Percentiles rank a stretch among this genome's conserved stretches.
phyloP scores from a whole-genome alignment of 2,797 vertebrate genomes.

The Ctenochaetus hawaiiensis region DNA sequence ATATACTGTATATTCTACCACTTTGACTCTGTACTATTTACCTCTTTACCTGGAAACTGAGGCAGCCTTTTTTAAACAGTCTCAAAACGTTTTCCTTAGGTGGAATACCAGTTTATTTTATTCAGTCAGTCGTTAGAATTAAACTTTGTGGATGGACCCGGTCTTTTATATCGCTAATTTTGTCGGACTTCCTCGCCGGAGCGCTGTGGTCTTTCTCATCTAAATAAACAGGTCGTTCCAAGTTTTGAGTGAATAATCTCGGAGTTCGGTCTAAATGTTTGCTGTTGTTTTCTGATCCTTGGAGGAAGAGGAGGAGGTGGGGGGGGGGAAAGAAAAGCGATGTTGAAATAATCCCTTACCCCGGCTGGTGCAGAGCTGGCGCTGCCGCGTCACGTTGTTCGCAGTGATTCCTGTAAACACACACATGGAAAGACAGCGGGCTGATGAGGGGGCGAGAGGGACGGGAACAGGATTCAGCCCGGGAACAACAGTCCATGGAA shows the following conservation, averaged over 20 bases:
- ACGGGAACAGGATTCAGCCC: conserved; percentile 43
- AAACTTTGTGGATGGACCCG: conserved; percentile 57
- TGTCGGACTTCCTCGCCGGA: conserved; percentile 33
- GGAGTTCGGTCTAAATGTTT: conserved; percentile 17
- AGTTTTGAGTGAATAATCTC: neutral
- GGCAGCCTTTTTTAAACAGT: neutral
- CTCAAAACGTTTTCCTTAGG: neutral
- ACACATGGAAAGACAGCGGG: conserved; percentile 43
- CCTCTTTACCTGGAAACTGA: conserved; percentile 4
- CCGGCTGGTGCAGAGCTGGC: conserved; percentile 85
- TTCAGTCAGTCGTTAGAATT: conserved; percentile 7
- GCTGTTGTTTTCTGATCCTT: conserved; percentile 20
- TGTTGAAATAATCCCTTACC: conserved; percentile 79
- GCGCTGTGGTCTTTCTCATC: conserved; percentile 11
- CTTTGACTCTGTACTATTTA: conserved; percentile 34
- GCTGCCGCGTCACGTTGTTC: conserved; percentile 81
- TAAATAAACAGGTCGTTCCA: neutral
- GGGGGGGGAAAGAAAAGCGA: conserved; percentile 7
- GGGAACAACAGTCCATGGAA: conserved; percentile 68
- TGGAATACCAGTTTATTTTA: conserved; percentile 1
- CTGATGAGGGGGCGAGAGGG: conserved; percentile 61
- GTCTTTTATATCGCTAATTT: conserved; percentile 9
- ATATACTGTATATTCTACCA: conserved; percentile 44
- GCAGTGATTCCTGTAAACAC: conserved; percentile 79
- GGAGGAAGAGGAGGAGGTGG: too few species aligned